Evolutionary conservation across 2,113 vertebrate species (phyloP).

Genomic region (Glareola pratincola): DNA sequence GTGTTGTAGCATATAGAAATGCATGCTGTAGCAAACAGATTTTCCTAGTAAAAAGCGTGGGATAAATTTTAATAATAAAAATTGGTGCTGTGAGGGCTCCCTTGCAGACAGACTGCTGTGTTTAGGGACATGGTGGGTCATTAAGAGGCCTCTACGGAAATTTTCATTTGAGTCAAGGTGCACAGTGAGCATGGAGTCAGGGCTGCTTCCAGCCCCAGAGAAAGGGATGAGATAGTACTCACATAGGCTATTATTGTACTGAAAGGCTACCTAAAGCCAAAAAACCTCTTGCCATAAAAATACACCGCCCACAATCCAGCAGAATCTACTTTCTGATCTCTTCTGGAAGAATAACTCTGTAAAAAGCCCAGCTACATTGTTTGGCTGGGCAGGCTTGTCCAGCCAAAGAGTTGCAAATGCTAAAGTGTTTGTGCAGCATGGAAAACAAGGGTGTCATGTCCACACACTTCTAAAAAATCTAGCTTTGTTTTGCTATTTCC

Average conservation of each 20-base stretch:
- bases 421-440: rapidly evolving
- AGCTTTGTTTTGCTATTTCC: background rate
- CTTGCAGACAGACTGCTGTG: background rate
- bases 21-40: background rate
- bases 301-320: background rate
- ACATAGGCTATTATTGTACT: background rate
- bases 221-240: background rate
- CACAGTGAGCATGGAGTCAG: background rate
- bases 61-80: background rate
- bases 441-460: background rate
- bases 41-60: background rate
- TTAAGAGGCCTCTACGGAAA: background rate
- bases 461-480: background rate
- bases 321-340: constrained; percentile 31
- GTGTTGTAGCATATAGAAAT: background rate
- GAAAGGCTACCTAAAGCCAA: background rate
- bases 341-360: constrained; percentile 46
- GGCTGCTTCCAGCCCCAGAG: background rate
- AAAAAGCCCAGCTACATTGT: background rate
- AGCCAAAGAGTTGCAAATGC: background rate
- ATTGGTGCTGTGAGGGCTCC: background rate
- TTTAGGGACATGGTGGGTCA: rapidly evolving
- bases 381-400: background rate
- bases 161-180: background rate
- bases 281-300: background rate